Evolutionary conservation across 2,113 vertebrate species (phyloP), one percentile per base, ranked within the genome.

Genomic region (Garra rufa): DNA sequence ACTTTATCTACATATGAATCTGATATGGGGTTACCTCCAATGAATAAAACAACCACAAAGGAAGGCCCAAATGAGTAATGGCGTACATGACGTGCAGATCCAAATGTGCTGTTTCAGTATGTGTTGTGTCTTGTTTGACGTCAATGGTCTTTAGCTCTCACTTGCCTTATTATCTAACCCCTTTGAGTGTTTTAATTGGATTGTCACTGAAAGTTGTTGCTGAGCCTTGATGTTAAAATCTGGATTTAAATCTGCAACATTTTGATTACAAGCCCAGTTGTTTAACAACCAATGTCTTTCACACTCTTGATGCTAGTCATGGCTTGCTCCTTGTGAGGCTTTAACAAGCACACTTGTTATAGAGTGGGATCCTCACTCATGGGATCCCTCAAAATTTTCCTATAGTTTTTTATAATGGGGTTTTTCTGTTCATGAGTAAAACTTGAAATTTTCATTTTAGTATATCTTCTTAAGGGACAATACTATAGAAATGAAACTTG

Each of bases 1-100:
- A 57, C 14, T 43, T 61, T 46, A 76, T 85, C 77, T 85, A 43
- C 70, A 85, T 78, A 80, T 70, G 26, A 81, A 85, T 87, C 30
- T 70, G 63, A 81, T 57, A 59, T 59, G 8, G 41, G 43, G 65
- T 24, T 10, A 78, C 34, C 17, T 59, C 61, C 57, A 34, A 28
- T 41, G 28, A 52, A 46, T 14, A 82, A 11, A 48, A n/a, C 43
- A 50, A 38, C 1, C 34, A 15, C 11, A 59, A 2, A 41, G 26
- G 5, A 30, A 59, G 76, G 21, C 44, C 17, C 57, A 61, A 26
- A 26, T 61, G n/a, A 61, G 2, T 63, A 63, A 28, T 63, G 59
- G 13, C 10, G 4, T 24, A 59, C 24, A 9, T 59, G 55, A 52
- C 1, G 4, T 61, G 6, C 61, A 30, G 24, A 28, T 28, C 28